Conservation (phyloP, 2,797 vertebrate species). For the Gymnothorax javanicus region DNA sequence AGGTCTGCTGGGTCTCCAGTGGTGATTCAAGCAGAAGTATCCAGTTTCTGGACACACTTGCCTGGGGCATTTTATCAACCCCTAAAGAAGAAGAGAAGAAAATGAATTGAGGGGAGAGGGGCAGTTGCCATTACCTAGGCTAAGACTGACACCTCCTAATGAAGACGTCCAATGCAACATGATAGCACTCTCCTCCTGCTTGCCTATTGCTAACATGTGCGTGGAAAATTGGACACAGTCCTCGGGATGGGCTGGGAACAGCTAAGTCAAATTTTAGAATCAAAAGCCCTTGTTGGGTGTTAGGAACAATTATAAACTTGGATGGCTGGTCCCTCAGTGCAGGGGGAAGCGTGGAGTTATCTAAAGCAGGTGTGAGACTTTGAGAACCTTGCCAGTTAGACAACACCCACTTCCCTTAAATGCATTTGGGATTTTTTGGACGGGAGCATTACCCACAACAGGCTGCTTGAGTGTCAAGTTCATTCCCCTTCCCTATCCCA, state of each 20-base stretch:
- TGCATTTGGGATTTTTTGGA: slow-evolving; percentile 30
- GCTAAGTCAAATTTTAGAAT: slow-evolving; percentile 58
- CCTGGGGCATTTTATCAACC: slow-evolving; percentile 68
- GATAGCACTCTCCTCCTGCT: slow-evolving; percentile 63
- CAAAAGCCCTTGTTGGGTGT: slow-evolving; percentile 58
- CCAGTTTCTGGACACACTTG: slow-evolving; percentile 57
- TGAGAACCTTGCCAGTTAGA: slow-evolving; percentile 59
- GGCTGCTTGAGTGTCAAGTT: slow-evolving; percentile 61
- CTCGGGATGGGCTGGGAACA: slow-evolving; percentile 53
- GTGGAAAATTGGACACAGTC: slow-evolving; percentile 57
- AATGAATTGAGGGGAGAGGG: slow-evolving; percentile 37
- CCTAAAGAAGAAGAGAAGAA: slow-evolving; percentile 56
- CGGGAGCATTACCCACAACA: slow-evolving; percentile 49
- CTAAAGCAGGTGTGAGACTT: slow-evolving; percentile 66
- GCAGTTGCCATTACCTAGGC: slow-evolving; percentile 44
- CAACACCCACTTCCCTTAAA: slow-evolving; percentile 43
- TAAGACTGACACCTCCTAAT: slow-evolving; percentile 60
- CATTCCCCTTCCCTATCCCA: slow-evolving; percentile 41
- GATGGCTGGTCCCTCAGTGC: slow-evolving; percentile 44
- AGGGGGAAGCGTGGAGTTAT: slow-evolving; percentile 45
- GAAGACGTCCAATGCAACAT: slow-evolving; percentile 63
- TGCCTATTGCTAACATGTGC: slow-evolving; percentile 77
- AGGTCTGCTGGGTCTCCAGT: slow-evolving; percentile 9
- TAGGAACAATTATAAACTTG: slow-evolving; percentile 57
- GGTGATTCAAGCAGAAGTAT: slow-evolving; percentile 56